Evolutionary conservation across 2,888 invertebrate species (phyloP).

Genomic region (Gryllus longicercus): DNA sequence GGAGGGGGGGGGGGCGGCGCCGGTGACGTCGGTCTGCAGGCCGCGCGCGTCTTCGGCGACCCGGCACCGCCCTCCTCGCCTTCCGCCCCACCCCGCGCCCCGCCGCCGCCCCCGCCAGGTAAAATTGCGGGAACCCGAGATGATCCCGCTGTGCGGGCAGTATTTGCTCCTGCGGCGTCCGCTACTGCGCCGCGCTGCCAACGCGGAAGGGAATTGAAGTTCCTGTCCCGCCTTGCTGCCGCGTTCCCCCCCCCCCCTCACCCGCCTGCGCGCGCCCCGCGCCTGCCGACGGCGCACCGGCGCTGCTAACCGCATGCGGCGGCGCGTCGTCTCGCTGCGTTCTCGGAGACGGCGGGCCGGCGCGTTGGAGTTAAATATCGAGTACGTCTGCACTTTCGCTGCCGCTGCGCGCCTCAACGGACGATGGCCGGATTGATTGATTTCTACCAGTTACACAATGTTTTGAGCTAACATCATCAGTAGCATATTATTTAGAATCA

Average conservation of each 20-base stretch:
- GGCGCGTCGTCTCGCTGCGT: not conserved
- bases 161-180: constrained; percentile 10
- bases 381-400: not conserved
- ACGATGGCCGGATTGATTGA: too few species aligned
- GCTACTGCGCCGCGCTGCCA: not conserved
- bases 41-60: not conserved
- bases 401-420: not conserved
- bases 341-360: not conserved
- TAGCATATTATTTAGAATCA: too few species aligned
- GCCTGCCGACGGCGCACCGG: not conserved
- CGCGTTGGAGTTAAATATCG: not conserved
- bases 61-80: not conserved
- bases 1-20: not conserved
- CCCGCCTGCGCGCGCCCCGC: not conserved
- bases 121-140: constrained; percentile 17
- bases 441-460: too few species aligned
- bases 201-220: constrained; percentile 7
- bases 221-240: not conserved
- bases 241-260: not conserved
- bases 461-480: too few species aligned
- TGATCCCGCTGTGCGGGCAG: constrained; percentile 17
- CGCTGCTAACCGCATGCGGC: not conserved
- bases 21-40: not conserved
- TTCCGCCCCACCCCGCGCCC: not conserved
- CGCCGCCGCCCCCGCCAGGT: not conserved